Conservation (phyloP, 2,888 invertebrate genomes). For the Dicyrtoma fusca region DNA sequence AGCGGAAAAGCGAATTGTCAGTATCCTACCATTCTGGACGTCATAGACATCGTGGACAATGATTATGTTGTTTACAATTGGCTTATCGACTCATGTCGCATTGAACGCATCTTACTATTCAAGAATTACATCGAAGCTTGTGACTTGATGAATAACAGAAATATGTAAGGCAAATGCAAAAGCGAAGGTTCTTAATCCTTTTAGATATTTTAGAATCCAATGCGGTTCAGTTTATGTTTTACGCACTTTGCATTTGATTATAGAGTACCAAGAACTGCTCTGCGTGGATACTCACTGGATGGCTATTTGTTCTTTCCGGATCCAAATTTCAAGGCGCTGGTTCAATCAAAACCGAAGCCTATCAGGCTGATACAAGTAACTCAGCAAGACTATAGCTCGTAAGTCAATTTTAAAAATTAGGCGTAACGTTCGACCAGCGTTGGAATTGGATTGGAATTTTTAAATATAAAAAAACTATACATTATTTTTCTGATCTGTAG, state of each 20-base stretch:
- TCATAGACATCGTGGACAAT: constrained; percentile 67
- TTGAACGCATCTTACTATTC: constrained; percentile 79
- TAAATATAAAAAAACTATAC: too few species aligned
- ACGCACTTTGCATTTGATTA: background rate
- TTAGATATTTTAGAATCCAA: too few species aligned
- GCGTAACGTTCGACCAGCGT: too few species aligned
- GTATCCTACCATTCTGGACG: constrained; percentile 67
- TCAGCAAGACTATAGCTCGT: too few species aligned
- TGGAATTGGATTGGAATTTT: too few species aligned
- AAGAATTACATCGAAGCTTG: constrained; percentile 71
- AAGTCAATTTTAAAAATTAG: too few species aligned
- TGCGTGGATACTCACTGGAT: constrained; percentile 14
- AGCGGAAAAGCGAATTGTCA: constrained; percentile 7
- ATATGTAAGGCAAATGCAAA: background rate
- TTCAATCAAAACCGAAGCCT: background rate
- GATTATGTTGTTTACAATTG: constrained; percentile 81
- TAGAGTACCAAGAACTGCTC: constrained; percentile 19
- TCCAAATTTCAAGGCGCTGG: constrained; percentile 17
- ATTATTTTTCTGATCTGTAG: too few species aligned
- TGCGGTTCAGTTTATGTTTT: too few species aligned
- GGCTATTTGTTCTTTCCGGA: constrained; percentile 6
- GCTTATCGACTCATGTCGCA: constrained; percentile 75
- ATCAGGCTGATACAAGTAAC: too few species aligned
- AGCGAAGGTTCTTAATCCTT: too few species aligned
- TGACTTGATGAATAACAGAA: constrained; percentile 67